Base-by-base conservation (phyloP, 1,140 invertebrate genomes). In the Bombus huntii region DNA sequence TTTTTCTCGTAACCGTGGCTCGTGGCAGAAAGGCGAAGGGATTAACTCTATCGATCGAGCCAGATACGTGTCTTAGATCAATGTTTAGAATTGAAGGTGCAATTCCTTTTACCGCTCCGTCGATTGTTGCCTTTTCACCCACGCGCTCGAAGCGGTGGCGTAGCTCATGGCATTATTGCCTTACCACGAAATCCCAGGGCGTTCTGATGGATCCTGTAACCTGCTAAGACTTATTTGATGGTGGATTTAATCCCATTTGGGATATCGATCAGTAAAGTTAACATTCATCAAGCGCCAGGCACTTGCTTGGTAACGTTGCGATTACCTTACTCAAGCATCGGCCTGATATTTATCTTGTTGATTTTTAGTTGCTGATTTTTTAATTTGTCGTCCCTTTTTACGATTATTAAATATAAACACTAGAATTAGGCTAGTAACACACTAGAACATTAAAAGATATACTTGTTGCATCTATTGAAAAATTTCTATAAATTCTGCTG, bases 61-160 rank as follows among this genome's bases (percentile, higher is more conserved):
- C 25, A 42, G 76, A 77, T 87, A 76, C 72, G 76, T 85, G 77
- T 85, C 39, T 83, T 90, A 85, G 75, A 57, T 72, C 86, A 88
- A 81, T 68, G 83, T 87, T 78, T 76, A 78, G 87, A 76, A 68
- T 74, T 79, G 73, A 76, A 73, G 65, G 75, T 84, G 85, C 79
- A 83, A 88, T 85, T 80, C 65, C 68, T 68, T 87, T 87, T 66
- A 66, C 53, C 74, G 85, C 80, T 88, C 82, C 82, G 87, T 89
- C 88, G 83, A 87, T 74, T 72, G 75, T 70, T 59, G 74, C 66
- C 70, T 62, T 81, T 53, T 59, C 80, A 39, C 22, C 59, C n/a
- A 34, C 78, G 12, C 18, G 22, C 25, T 5, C 6, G 18, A 53
- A 53, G 18, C 15, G 37, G 4, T 25, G 3, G 18, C 15, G 18